Conservation (phyloP, 2,113 vertebrate genomes). For the Microcebus ravelobensis region DNA sequence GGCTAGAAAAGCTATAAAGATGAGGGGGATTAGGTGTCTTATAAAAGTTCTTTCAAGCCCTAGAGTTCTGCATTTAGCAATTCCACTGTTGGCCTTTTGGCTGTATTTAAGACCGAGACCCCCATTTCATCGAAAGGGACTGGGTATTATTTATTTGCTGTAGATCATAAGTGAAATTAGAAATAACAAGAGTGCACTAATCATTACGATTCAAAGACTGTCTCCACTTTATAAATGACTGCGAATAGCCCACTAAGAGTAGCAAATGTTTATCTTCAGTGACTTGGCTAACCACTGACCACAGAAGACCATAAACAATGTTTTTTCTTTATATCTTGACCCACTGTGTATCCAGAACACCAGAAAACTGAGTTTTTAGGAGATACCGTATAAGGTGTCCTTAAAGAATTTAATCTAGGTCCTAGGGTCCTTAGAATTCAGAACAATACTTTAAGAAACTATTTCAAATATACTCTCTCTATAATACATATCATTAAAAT, state of each 20-base stretch:
- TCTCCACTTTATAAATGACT: constrained; percentile 10
- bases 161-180: background rate
- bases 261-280: constrained; percentile 19
- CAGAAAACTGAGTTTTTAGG: background rate
- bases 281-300: background rate
- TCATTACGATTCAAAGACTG: background rate
- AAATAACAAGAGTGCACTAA: background rate
- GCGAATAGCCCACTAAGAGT: background rate
- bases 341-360: background rate
- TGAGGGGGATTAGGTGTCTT: no score
- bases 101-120: background rate
- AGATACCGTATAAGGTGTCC: background rate
- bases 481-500: background rate
- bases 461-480: background rate
- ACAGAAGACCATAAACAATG: background rate
- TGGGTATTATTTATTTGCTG: background rate
- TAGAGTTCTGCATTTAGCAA: background rate
- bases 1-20: background rate
- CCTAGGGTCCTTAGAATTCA: background rate
- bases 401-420: constrained; percentile 25
- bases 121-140: background rate
- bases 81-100: background rate
- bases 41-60: background rate
- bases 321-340: background rate
- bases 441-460: background rate